These are phyloP conservation scores for Drosophila silvestris DNA, from an alignment of 2,888 invertebrate species.

Conservation along the genomic window DNA sequence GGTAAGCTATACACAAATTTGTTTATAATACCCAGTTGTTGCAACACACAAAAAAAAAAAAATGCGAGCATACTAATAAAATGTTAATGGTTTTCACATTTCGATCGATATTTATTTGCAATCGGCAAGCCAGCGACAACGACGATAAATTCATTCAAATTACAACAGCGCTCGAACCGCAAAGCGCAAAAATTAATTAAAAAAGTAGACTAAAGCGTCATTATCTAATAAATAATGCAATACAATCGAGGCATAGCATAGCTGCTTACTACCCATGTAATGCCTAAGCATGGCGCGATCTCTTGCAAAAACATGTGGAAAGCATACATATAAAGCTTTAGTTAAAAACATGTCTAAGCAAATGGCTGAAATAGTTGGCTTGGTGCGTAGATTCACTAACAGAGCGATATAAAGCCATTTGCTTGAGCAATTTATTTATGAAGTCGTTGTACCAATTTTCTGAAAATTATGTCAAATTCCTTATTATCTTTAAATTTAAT, in stretches of 20 bases:
- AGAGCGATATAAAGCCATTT: conserved; percentile 8
- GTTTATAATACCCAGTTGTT: not conserved
- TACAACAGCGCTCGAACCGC: conserved; percentile 64
- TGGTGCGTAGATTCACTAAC: not conserved
- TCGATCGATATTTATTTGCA: conserved; percentile 53
- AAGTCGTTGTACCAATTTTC: not conserved
- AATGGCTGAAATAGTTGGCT: conserved; percentile 22
- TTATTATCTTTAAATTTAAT: no score
- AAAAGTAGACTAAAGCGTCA: conserved; percentile 54
- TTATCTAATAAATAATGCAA: conserved; percentile 77
- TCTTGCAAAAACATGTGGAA: conserved; percentile 64
- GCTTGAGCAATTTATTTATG: conserved; percentile 9
- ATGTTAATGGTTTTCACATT: conserved; percentile 53
- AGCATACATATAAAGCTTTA: conserved; percentile 36
- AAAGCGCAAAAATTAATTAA: conserved; percentile 35
- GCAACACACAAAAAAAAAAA: not conserved
- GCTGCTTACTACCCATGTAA: conserved; percentile 40
- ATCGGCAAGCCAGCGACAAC: conserved; percentile 18
- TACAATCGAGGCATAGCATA: conserved; percentile 18
- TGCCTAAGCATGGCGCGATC: conserved; percentile 50
- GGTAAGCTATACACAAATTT: conserved; percentile 38
- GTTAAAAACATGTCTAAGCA: conserved; percentile 35
- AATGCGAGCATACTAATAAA: conserved; percentile 26
- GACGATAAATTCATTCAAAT: conserved; percentile 69
- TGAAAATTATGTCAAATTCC: not conserved